Conservation (phyloP, 2,797 vertebrate genomes). For the Falco concolor region DNA sequence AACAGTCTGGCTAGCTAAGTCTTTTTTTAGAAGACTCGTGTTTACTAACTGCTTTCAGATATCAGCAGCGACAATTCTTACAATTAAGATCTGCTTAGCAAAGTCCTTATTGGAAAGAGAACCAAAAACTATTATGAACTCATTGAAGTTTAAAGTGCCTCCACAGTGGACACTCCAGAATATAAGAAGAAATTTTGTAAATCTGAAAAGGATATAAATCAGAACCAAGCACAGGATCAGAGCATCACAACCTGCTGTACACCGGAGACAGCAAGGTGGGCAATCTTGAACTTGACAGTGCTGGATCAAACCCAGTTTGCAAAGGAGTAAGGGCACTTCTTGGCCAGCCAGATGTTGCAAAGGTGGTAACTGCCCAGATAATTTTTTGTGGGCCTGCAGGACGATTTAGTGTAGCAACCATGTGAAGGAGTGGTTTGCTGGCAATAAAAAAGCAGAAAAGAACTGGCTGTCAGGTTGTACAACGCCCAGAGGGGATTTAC, state of each 20-base stretch:
- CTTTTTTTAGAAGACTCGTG: neutral
- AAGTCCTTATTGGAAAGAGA: neutral
- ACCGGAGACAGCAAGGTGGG: neutral
- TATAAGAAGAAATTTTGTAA: neutral
- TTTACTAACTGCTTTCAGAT: neutral
- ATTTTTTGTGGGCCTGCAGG: neutral
- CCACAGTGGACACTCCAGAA: neutral
- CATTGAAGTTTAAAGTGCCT: neutral
- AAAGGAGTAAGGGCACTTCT: neutral
- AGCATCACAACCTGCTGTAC: neutral
- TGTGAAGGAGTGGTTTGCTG: neutral
- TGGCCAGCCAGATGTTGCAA: neutral
- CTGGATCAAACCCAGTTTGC: neutral
- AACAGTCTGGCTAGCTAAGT: neutral
- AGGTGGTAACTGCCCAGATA: neutral
- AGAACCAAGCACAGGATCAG: rapidly evolving
- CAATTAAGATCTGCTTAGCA: neutral
- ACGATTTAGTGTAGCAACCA: neutral
- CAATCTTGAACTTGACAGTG: neutral
- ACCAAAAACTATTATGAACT: neutral
- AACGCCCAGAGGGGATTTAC: neutral
- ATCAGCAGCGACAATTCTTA: neutral
- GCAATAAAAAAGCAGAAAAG: neutral
- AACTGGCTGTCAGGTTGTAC: neutral
- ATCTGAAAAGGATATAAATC: neutral